Conservation (phyloP, 2,113 vertebrate genomes). For the Entelurus aequoreus region DNA sequence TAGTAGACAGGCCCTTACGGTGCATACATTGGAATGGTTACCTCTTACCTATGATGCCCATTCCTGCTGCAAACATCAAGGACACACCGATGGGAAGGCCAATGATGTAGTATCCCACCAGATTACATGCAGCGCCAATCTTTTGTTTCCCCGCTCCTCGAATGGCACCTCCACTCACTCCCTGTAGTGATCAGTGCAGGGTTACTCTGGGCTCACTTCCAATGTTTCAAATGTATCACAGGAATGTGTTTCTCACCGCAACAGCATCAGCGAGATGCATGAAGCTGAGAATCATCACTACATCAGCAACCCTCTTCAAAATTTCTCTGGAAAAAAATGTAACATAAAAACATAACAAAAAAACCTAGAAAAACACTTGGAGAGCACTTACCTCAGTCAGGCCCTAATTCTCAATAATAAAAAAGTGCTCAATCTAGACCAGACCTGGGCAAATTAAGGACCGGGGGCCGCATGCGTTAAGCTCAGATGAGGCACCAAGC, state of each 20-base stretch:
- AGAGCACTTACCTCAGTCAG: too few species aligned
- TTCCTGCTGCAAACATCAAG: slow-evolving; percentile 77
- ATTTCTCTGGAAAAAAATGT: slow-evolving; percentile 56
- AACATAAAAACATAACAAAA: neutral
- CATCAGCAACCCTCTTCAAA: slow-evolving; percentile 49
- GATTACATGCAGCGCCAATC: slow-evolving; percentile 78
- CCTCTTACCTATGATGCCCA: slow-evolving; percentile 76
- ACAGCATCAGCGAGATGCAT: slow-evolving; percentile 58
- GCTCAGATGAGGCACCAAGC: too few species aligned
- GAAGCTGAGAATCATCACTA: slow-evolving; percentile 60
- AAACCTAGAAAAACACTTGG: too few species aligned
- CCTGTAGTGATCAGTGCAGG: slow-evolving; percentile 49
- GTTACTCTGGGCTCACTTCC: neutral
- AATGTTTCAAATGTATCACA: neutral
- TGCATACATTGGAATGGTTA: neutral
- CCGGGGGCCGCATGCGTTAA: too few species aligned
- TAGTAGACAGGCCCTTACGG: too few species aligned
- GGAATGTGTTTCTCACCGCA: slow-evolving; percentile 50
- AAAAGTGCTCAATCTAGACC: too few species aligned
- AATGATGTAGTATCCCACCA: slow-evolving; percentile 74
- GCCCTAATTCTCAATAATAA: too few species aligned
- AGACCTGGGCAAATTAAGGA: too few species aligned
- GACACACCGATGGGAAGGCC: slow-evolving; percentile 76
- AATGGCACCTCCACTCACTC: slow-evolving; percentile 72
- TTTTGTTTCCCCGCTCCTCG: slow-evolving; percentile 81